Evolutionary conservation across 2,888 invertebrate genomes (phyloP).

Genomic region (Cosmorhoe ocellata): DNA sequence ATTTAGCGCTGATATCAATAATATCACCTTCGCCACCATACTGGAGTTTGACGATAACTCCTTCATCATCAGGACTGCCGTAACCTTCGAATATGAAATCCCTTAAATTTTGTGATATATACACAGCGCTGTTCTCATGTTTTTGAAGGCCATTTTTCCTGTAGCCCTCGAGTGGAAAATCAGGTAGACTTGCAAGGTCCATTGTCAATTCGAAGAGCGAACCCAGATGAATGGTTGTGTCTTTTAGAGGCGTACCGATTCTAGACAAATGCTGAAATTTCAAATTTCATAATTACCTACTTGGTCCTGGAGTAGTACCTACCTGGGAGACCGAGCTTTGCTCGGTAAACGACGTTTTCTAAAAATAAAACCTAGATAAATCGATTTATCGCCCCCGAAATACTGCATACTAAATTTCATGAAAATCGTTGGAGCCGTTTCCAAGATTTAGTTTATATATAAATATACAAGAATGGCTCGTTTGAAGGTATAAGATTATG

Average conservation of each 20-base stretch:
- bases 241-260: background rate
- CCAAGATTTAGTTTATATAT: too few relatives aligned
- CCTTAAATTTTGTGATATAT: constrained; percentile 45
- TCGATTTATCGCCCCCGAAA: too few relatives aligned
- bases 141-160: constrained; percentile 36
- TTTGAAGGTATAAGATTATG: too few relatives aligned
- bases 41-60: constrained; percentile 39
- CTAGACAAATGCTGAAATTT: constrained; percentile 6
- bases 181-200: constrained; percentile 13
- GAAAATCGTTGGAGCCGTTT: too few relatives aligned
- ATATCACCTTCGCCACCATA: constrained; percentile 21
- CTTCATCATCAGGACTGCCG: constrained; percentile 44
- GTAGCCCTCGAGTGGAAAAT: constrained; percentile 39
- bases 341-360: too few relatives aligned
- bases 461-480: too few relatives aligned
- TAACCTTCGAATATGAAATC: constrained; percentile 40
- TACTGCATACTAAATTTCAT: too few relatives aligned
- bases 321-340: too few relatives aligned
- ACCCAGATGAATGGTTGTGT: constrained; percentile 4
- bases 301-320: too few relatives aligned
- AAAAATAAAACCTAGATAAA: too few relatives aligned
- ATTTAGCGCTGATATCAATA: background rate
- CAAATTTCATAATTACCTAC: background rate
- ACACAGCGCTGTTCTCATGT: constrained; percentile 42
- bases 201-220: constrained; percentile 4